A percentile compares a stretch with the other conserved stretches of the same genome.
Conservation (phyloP, 2,797 vertebrate genomes). For the Sternarchorhynchus goeldii region DNA sequence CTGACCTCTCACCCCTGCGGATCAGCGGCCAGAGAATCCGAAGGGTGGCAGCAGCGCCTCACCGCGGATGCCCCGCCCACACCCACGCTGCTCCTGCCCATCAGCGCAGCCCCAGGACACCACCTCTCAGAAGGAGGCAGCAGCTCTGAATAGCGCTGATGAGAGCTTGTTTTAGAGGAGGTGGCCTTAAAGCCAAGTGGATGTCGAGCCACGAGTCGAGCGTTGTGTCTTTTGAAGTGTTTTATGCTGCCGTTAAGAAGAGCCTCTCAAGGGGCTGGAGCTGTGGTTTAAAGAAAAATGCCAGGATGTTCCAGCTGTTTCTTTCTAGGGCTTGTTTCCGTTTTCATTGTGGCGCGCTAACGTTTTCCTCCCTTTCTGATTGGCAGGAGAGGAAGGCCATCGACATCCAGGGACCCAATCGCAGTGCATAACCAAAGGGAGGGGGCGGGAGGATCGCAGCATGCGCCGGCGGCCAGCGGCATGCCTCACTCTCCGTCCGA, state of each 20-base stretch:
- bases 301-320: neutral
- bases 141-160: constrained; percentile 17
- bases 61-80: neutral
- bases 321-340: neutral
- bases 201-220: constrained; percentile 3
- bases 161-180: constrained; percentile 17
- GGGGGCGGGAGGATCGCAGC: constrained; percentile 80
- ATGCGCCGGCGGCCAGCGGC: constrained; percentile 81
- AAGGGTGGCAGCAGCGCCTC: neutral
- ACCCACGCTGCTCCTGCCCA: too few species aligned
- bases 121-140: neutral
- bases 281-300: too few species aligned
- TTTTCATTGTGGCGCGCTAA: constrained; percentile 1
- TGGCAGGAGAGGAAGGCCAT: constrained; percentile 85
- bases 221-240: neutral
- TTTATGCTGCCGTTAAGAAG: neutral
- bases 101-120: neutral
- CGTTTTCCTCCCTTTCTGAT: constrained; percentile 34
- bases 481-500: constrained; percentile 89
- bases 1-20: constrained; percentile 22
- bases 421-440: constrained; percentile 81
- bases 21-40: constrained; percentile 26
- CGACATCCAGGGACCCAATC: constrained; percentile 80
- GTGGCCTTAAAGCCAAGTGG: constrained; percentile 17
- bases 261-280: too few species aligned